Base-by-base conservation (phyloP, 1,140 invertebrate species). In the Leptoteleia sp. region DNA sequence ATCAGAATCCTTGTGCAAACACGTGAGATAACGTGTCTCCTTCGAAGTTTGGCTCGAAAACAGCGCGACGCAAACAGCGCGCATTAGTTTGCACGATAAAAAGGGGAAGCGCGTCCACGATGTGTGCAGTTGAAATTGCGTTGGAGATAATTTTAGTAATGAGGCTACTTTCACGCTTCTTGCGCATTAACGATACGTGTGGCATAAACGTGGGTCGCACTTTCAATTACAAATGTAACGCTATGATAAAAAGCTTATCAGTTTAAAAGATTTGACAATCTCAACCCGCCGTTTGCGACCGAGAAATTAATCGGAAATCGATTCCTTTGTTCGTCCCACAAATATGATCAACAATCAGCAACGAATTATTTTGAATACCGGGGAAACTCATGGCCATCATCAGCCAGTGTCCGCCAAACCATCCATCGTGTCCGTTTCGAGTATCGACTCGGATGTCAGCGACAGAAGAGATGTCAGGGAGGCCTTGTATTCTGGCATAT, bases 401-500 rank as follows among this genome's bases (percentile, higher is more conserved):
- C 86, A 87, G 43, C 81, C 87, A 15, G 83, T 87, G 17, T 84
- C 87, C 11, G 82, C 85, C 1, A 89, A 89, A 68, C 88, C 87
- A 4, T 88, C 88, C 4, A 84, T 89, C 17, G 84, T 89, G 9
- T 88, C 87, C 13, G 83, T 88, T 25, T 88, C 88, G 6, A 89
- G 88, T 64, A 89, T 89, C 7, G 88, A 89, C 70, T 90, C 92
- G 7, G 92, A 93, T 59, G 91, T 92, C 9, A 93, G 92, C 75
- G 93, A 94, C 76, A 90, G 94, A 73, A 93, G 94, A 79, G 92
- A 94, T 50, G 89, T 95, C 50, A 89, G 94, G 68, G 94, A 95
- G 81, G 94, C 94, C 59, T 88, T 95, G 62, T 95, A 95, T 83
- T 93, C 94, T 84, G 94, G 94, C 81, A 95, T 95, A 76, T 94